Percentiles rank a stretch among this genome's conserved stretches.
phyloP scores from a whole-genome alignment of 2,797 vertebrate genomes.

The Falco columbarius region DNA sequence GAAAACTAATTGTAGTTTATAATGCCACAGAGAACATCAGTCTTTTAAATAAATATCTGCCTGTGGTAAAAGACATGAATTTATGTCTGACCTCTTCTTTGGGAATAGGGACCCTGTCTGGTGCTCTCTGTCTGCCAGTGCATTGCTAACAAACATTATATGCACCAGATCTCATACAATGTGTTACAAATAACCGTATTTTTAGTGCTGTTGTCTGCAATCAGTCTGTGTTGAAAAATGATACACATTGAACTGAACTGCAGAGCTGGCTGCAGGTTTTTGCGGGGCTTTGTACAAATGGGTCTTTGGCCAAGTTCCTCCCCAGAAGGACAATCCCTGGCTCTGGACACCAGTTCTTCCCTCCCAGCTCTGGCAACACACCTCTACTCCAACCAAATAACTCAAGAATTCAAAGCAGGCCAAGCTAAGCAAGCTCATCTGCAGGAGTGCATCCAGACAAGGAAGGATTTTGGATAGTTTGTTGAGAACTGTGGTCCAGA shows the following conservation, averaged over 20 bases:
- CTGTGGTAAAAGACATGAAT: not conserved
- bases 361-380: conserved; percentile 40
- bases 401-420: conserved; percentile 22
- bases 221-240: conserved; percentile 45
- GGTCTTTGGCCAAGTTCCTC: conserved; percentile 25
- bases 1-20: not conserved
- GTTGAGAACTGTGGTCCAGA: not conserved
- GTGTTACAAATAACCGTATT: not conserved
- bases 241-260: not conserved
- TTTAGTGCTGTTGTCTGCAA: conserved; percentile 7
- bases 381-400: conserved; percentile 42
- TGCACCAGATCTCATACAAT: not conserved
- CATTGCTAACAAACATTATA: not conserved
- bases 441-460: conserved; percentile 18
- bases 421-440: conserved; percentile 13
- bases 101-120: not conserved
- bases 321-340: conserved; percentile 52
- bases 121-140: not conserved
- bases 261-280: conserved; percentile 15
- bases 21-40: not conserved
- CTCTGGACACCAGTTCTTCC: conserved; percentile 19
- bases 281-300: not conserved
- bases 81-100: not conserved
- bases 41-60: not conserved
- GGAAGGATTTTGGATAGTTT: not conserved